Conservation (phyloP, 2,888 invertebrate genomes). For the Microplitis deprimator region DNA sequence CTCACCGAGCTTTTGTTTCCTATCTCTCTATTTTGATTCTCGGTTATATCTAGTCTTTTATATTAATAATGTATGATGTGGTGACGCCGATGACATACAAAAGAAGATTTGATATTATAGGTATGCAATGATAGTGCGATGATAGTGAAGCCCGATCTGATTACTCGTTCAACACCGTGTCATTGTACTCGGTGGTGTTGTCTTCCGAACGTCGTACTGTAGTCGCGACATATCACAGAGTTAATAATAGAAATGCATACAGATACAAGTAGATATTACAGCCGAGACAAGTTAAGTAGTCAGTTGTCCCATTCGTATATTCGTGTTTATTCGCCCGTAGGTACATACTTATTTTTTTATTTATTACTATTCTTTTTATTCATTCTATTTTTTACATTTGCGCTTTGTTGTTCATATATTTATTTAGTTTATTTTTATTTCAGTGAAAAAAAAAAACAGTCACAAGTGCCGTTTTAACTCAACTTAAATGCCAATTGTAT, state of each 20-base stretch:
- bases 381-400: not conserved
- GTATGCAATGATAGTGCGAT: slow-evolving; percentile 5
- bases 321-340: not conserved
- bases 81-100: not conserved
- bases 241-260: slow-evolving; percentile 23
- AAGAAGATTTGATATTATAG: slow-evolving; percentile 5
- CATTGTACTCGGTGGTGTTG: slow-evolving; percentile 24
- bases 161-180: slow-evolving; percentile 19
- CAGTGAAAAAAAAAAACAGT: not conserved
- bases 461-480: not conserved
- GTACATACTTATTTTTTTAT: not conserved
- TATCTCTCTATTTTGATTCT: not conserved
- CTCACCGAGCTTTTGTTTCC: not conserved
- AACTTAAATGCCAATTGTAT: not conserved
- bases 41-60: not conserved
- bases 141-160: slow-evolving; percentile 23
- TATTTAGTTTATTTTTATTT: not conserved
- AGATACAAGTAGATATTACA: slow-evolving; percentile 11
- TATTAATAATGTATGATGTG: not conserved
- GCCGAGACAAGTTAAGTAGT: not conserved
- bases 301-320: not conserved
- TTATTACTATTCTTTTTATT: not conserved
- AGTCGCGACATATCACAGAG: slow-evolving; percentile 8
- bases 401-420: not conserved
- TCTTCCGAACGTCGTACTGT: slow-evolving; percentile 25